A percentile compares a stretch with the other conserved stretches of the same genome.
phyloP scores from a whole-genome alignment of 2,113 vertebrate species.

The Spilogale gracilis region DNA sequence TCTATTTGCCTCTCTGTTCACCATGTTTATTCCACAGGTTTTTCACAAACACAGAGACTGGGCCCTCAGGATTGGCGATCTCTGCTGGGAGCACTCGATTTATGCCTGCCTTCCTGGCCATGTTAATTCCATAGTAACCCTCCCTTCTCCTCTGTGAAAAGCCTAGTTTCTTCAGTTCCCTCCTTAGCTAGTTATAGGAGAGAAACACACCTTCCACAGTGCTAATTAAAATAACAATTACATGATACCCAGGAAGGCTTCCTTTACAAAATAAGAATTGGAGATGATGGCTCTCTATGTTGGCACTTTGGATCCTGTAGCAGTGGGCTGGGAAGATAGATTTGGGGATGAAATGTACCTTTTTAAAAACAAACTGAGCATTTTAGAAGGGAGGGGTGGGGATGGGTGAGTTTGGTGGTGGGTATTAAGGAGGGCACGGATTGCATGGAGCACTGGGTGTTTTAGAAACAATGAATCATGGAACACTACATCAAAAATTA shows the following conservation, averaged over 20 bases:
- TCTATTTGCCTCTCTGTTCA: not conserved
- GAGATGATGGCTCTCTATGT: not conserved
- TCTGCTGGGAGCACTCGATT: not conserved
- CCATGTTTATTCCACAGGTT: not conserved
- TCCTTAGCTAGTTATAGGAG: not conserved
- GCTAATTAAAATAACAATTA: not conserved
- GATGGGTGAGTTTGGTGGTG: too few species aligned
- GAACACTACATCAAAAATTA: too few species aligned
- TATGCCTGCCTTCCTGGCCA: not conserved
- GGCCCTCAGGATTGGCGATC: not conserved
- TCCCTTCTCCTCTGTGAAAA: constrained; percentile 21
- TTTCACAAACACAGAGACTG: constrained; percentile 24
- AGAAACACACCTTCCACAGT: not conserved
- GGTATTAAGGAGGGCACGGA: too few species aligned
- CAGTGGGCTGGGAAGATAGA: not conserved
- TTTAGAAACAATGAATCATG: too few species aligned
- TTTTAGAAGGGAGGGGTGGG: too few species aligned
- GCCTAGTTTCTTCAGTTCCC: not conserved
- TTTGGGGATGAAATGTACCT: not conserved
- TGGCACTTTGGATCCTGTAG: not conserved
- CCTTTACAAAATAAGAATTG: constrained; percentile 46
- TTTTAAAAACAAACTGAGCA: not conserved
- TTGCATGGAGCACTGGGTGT: too few species aligned
- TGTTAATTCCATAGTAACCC: not conserved
- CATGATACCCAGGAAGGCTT: not conserved